Evolutionary conservation across 2,797 vertebrate species (phyloP).

Genomic region (Pteropus rufus): DNA sequence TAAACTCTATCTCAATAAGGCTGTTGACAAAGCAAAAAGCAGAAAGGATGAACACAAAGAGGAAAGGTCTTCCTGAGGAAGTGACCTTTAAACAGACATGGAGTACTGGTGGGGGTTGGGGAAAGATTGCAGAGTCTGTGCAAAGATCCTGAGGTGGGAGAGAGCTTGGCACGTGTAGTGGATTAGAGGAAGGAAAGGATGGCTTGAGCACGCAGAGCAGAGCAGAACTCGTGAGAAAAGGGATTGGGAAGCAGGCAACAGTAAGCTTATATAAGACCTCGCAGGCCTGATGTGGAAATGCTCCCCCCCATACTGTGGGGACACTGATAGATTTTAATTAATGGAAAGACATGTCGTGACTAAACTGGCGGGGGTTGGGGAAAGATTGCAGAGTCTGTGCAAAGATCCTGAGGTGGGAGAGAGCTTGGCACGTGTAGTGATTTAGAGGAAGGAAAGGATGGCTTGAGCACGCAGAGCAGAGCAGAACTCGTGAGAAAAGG

Average conservation of each 20-base stretch:
- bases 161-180: fast-evolving
- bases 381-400: neutral
- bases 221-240: neutral
- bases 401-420: neutral
- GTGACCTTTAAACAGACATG: neutral
- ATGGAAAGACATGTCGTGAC: neutral
- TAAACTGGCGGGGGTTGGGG: neutral
- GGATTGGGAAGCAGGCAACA: fast-evolving
- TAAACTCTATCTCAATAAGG: neutral
- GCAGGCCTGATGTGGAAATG: neutral
- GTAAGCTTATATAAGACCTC: too few species aligned
- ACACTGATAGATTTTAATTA: neutral
- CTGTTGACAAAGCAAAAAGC: neutral
- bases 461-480: neutral
- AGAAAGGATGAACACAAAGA: neutral
- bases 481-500: neutral
- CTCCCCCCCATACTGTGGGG: too few species aligned
- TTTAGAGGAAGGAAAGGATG: neutral
- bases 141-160: neutral
- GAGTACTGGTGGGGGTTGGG: neutral
- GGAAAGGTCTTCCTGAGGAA: neutral
- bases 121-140: neutral
- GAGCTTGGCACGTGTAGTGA: neutral
- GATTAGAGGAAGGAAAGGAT: neutral
- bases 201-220: neutral